Base-by-base conservation (phyloP, 64 coral and sea anemone genomes). In the Stylophora pistillata region DNA sequence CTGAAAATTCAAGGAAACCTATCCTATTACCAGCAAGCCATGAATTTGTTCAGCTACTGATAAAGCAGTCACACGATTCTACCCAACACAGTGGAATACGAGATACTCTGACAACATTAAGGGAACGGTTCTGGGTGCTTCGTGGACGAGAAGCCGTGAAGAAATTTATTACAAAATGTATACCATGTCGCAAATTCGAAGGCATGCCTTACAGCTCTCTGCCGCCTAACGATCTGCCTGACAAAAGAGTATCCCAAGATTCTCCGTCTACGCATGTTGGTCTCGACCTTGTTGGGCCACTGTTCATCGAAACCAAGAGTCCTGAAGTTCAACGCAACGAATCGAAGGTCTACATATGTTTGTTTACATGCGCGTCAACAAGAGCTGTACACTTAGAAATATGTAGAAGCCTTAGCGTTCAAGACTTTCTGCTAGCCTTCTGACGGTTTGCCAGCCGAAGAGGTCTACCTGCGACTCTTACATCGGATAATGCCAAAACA, bases 21-120 rank as follows among this genome's bases (percentile, higher is more conserved):
- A 74, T 88, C 15, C 65, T 93, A 58, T 14, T 93, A 12, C 91
- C 85, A 54, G 87, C 81, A 2, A 85, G 76, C 18, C 91, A 93
- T 16, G 31, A 85, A 55, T 74, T 87, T 12, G 79, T 74, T 29
- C 16, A 33, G 28, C 21, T 92, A 14, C 12, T 92, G 11, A 87
- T 93, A 20, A 86, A 34, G 21, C 66, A 88, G 23, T 93, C 86
- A 56, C 85, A 93, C 52, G 31, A 88, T 20, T 62, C 65, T 31
- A 56, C 83, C 5, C 56, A 82, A 61, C 91, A 93, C 33, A 79
- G 30, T 81, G 91, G 91, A 9, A 85, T 88, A 65, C 70, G 28
- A 14, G 85, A 88, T 28, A 93, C 86, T 9, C 52, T 88, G 17
- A 76, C 53, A 7, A 41, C 59, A 13, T 10, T 92, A 14, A 34